These are phyloP conservation scores for Colinus virginianus DNA, from an alignment of 2,113 vertebrate genomes.

Conservation along the genomic window DNA sequence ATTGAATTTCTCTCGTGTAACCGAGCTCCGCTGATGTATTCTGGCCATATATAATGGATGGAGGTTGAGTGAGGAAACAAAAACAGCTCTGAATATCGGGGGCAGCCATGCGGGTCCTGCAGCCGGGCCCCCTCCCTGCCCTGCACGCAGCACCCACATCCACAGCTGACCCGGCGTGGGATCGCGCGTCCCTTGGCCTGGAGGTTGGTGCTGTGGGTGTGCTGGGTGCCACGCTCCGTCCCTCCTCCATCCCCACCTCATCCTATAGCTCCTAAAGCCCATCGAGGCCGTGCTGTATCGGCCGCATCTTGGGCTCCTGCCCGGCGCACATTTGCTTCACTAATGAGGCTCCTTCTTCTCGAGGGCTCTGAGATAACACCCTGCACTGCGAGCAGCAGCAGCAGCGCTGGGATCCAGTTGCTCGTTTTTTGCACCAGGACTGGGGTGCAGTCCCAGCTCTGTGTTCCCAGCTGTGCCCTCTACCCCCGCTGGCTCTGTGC, in stretches of 20 bases:
- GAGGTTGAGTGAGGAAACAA: neutral
- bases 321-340: neutral
- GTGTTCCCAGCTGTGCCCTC: neutral
- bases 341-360: neutral
- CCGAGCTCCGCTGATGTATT: neutral
- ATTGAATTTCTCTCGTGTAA: neutral
- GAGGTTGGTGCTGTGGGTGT: neutral
- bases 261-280: neutral
- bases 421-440: neutral
- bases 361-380: neutral
- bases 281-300: neutral
- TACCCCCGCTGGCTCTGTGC: neutral
- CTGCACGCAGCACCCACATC: neutral
- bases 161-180: neutral
- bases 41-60: neutral
- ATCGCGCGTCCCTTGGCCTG: neutral
- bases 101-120: neutral
- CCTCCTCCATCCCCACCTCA: neutral
- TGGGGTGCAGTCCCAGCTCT: neutral
- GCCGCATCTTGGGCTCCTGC: neutral
- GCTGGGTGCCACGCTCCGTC: neutral
- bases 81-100: neutral
- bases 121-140: neutral
- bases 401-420: neutral
- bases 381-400: too few species aligned